A percentile compares a stretch with the other conserved stretches of the same genome.
Conservation (phyloP, 2,797 vertebrate species). For the Protosalanx chinensis region DNA sequence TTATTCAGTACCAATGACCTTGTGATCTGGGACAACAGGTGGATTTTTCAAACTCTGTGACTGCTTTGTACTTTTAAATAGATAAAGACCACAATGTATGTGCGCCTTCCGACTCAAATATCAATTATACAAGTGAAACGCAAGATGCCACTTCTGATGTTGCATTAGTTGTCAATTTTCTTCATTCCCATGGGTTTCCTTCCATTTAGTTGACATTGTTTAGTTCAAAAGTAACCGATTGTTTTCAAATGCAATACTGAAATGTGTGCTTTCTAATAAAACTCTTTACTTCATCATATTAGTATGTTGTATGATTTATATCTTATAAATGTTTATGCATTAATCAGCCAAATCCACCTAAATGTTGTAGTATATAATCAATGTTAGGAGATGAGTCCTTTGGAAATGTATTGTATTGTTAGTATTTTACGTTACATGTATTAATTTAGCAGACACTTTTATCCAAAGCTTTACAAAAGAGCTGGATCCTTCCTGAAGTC, state of each 20-base stretch:
- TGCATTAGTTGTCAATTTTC: slow-evolving; percentile 61
- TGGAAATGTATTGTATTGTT: too few relatives aligned
- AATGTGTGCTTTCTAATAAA: slow-evolving; percentile 81
- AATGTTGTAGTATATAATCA: too few relatives aligned
- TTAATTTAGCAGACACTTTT: too few relatives aligned
- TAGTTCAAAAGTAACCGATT: slow-evolving; percentile 68
- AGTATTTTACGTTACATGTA: too few relatives aligned
- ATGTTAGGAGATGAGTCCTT: too few relatives aligned
- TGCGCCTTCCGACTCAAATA: slow-evolving; percentile 71
- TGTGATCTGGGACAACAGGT: slow-evolving; percentile 56
- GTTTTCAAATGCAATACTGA: slow-evolving; percentile 77
- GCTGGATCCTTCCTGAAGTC: too few relatives aligned
- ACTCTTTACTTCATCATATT: slow-evolving; percentile 70
- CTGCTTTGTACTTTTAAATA: slow-evolving; percentile 60
- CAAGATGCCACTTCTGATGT: slow-evolving; percentile 73
- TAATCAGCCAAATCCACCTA: not conserved
- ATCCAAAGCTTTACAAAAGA: too few relatives aligned
- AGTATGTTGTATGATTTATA: slow-evolving; percentile 17
- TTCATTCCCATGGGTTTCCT: slow-evolving; percentile 68
- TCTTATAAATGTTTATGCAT: slow-evolving; percentile 18
- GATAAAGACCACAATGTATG: slow-evolving; percentile 61
- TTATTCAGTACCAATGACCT: slow-evolving; percentile 30
- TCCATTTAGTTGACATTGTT: slow-evolving; percentile 56
- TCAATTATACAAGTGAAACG: slow-evolving; percentile 67
- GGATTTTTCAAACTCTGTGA: slow-evolving; percentile 28